Conservation (phyloP, 1,140 invertebrate genomes). For the Leucophenga varia region DNA sequence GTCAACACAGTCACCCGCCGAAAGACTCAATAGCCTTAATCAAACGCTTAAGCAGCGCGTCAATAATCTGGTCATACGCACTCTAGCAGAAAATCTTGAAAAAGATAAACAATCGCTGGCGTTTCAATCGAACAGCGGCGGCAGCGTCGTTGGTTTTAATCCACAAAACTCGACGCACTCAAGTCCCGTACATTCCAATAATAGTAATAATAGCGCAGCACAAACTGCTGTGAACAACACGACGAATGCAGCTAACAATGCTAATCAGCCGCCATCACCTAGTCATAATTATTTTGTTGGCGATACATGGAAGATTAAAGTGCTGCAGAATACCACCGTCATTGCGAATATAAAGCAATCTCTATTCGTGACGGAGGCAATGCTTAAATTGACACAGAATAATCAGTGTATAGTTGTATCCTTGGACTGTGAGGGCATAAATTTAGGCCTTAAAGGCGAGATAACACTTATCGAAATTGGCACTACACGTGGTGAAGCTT, state of each 20-base stretch:
- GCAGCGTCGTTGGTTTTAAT: slow-evolving; percentile 56
- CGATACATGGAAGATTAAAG: slow-evolving; percentile 76
- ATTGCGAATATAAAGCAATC: slow-evolving; percentile 77
- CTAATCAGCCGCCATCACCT: slow-evolving; percentile 36
- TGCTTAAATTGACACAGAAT: slow-evolving; percentile 67
- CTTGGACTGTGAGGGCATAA: slow-evolving; percentile 90
- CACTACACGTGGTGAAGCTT: slow-evolving; percentile 74
- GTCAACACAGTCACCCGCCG: slow-evolving; percentile 55
- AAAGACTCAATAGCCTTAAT: slow-evolving; percentile 60
- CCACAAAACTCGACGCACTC: slow-evolving; percentile 35
- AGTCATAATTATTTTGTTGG: slow-evolving; percentile 62
- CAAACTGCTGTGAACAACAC: slow-evolving; percentile 40
- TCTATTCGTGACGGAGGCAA: slow-evolving; percentile 73
- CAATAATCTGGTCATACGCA: slow-evolving; percentile 84
- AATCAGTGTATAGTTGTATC: slow-evolving; percentile 68
- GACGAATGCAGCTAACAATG: slow-evolving; percentile 7
- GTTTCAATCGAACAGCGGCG: slow-evolving; percentile 36
- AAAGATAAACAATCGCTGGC: slow-evolving; percentile 68
- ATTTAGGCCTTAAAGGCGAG: slow-evolving; percentile 80
- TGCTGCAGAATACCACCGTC: slow-evolving; percentile 77
- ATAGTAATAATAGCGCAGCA: slow-evolving; percentile 49
- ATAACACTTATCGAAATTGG: slow-evolving; percentile 86
- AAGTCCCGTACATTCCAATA: slow-evolving; percentile 57
- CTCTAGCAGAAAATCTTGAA: slow-evolving; percentile 86
- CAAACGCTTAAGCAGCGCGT: slow-evolving; percentile 84